A percentile compares a stretch with the other conserved stretches of the same genome.
These are phyloP conservation scores for Prolemur simus DNA, from an alignment of 2,113 vertebrate species.

Conservation along the genomic window DNA sequence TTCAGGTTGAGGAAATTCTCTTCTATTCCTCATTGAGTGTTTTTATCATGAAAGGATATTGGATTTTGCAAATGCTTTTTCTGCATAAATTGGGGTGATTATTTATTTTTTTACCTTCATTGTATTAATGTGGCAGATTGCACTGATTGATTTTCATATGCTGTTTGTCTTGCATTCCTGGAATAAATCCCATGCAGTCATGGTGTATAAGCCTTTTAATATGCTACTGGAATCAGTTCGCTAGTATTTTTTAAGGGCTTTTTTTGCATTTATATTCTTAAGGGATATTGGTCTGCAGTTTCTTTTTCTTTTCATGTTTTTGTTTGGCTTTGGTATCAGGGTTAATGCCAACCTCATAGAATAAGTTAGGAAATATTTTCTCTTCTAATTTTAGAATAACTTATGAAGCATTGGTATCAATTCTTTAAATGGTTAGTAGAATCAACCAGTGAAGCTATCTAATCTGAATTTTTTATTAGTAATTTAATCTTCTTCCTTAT, in stretches of 20 bases:
- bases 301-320: neutral
- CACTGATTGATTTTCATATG: neutral
- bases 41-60: neutral
- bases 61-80: neutral
- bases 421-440: neutral
- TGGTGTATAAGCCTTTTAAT: neutral
- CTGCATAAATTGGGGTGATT: neutral
- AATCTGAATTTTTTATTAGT: neutral
- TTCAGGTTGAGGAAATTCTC: neutral
- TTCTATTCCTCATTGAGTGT: neutral
- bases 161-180: neutral
- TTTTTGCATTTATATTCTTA: neutral
- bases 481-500: neutral
- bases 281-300: neutral
- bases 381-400: neutral
- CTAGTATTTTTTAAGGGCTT: neutral
- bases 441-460: neutral
- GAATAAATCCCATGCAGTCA: neutral
- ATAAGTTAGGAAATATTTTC: neutral
- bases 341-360: neutral
- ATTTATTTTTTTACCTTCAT: neutral
- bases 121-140: neutral
- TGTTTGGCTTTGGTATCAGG: neutral
- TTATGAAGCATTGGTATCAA: neutral
- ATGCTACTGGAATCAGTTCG: neutral